Evolutionary conservation across 2,888 invertebrate species (phyloP).

Genomic region (Dynastes grantii): DNA sequence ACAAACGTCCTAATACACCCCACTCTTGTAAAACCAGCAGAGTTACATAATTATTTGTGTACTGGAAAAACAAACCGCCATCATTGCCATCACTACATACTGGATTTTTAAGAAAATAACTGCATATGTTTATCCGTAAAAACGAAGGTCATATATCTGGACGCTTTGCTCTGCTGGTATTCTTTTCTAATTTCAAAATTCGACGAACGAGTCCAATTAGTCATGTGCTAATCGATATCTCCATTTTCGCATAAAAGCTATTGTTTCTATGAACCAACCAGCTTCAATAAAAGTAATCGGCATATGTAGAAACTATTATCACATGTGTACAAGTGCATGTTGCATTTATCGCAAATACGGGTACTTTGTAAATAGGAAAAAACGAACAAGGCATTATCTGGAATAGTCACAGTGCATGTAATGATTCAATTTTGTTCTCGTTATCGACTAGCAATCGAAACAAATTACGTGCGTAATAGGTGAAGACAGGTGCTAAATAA

Average conservation of each 20-base stretch:
- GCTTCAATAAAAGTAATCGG: not conserved
- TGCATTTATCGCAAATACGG: slow-evolving; percentile 21
- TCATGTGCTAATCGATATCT: not conserved
- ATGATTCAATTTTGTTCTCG: slow-evolving; percentile 1
- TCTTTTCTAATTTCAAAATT: slow-evolving; percentile 26
- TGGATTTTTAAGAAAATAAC: slow-evolving; percentile 38
- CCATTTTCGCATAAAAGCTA: slow-evolving; percentile 8
- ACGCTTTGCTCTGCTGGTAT: not conserved
- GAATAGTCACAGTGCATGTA: not conserved
- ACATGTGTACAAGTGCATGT: slow-evolving; percentile 7
- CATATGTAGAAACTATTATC: not conserved
- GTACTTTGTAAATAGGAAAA: slow-evolving; percentile 2
- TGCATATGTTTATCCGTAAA: slow-evolving; percentile 15
- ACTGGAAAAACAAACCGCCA: slow-evolving; percentile 36
- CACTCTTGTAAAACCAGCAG: slow-evolving; percentile 35
- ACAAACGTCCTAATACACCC: slow-evolving; percentile 26
- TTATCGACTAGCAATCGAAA: not conserved
- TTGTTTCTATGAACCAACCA: slow-evolving; percentile 21
- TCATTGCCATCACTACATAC: slow-evolving; percentile 1
- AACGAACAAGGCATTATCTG: not conserved
- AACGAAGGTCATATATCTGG: slow-evolving; percentile 7
- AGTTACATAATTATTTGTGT: slow-evolving; percentile 35
- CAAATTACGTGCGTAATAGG: too few species aligned
- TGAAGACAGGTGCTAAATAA: too few species aligned
- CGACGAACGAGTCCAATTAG: slow-evolving; percentile 29